Percentiles rank a stretch among this genome's conserved stretches.
Conservation (phyloP, 2,113 vertebrate genomes). For the Nerophis lumbriciformis region DNA sequence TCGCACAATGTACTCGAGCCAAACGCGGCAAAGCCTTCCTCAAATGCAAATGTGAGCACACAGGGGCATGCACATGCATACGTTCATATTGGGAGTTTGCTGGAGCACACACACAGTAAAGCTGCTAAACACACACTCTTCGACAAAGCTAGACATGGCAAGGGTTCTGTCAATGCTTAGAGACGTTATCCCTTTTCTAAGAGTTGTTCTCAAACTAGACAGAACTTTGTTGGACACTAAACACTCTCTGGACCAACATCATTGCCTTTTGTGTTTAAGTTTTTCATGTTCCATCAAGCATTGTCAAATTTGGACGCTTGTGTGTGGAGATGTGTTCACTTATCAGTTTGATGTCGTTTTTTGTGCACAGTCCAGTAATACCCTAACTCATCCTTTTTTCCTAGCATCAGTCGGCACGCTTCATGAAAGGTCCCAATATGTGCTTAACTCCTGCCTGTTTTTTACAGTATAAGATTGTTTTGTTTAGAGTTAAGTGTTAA, state of each 20-base stretch:
- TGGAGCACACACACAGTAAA: constrained; percentile 38
- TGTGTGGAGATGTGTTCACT: constrained; percentile 29
- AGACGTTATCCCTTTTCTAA: constrained; percentile 54
- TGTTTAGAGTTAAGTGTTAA: background rate
- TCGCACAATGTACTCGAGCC: constrained; percentile 33
- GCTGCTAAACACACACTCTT: constrained; percentile 29
- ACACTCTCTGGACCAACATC: constrained; percentile 42
- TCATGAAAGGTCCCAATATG: background rate
- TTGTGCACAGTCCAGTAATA: constrained; percentile 28
- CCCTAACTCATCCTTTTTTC: constrained; percentile 1
- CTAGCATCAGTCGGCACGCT: background rate
- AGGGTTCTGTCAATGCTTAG: constrained; percentile 46
- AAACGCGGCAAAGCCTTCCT: constrained; percentile 52
- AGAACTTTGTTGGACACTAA: constrained; percentile 58
- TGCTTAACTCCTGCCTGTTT: background rate
- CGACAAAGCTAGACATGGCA: constrained; percentile 57
- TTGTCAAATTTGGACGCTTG: constrained; percentile 26
- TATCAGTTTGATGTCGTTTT: constrained; percentile 30
- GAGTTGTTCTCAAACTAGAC: constrained; percentile 55
- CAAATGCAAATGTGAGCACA: constrained; percentile 45
- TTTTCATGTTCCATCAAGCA: constrained; percentile 40
- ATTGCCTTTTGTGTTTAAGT: constrained; percentile 18
- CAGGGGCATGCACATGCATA: constrained; percentile 15
- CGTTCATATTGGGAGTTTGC: constrained; percentile 28
- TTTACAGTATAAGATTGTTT: background rate